Percentiles rank a stretch among this genome's conserved stretches.
These are phyloP conservation scores for Urocyon cinereoargenteus DNA, from an alignment of 2,797 vertebrate species.

Conservation along the genomic window DNA sequence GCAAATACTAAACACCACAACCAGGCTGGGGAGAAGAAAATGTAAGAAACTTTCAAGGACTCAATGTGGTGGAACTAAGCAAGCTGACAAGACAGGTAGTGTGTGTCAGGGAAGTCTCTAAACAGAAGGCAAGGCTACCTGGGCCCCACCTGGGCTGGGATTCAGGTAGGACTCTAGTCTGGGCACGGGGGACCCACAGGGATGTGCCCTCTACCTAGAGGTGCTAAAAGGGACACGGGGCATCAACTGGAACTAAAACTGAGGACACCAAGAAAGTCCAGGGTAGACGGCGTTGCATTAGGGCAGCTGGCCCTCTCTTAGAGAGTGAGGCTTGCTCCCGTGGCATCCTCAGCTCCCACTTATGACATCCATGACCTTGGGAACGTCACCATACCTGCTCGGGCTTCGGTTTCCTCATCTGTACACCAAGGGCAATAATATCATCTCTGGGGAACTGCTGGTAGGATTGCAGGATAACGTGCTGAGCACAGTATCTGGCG, in stretches of 20 bases:
- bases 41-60: not conserved
- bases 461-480: not conserved
- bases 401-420: not conserved
- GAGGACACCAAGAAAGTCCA: not conserved
- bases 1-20: not conserved
- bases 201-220: not conserved
- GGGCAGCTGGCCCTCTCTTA: not conserved
- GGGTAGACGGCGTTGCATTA: not conserved
- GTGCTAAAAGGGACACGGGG: not conserved
- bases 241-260: not conserved
- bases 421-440: not conserved
- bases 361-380: not conserved
- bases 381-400: not conserved
- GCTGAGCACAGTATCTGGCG: not conserved
- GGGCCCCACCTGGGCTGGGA: not conserved
- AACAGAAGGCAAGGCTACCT: not conserved
- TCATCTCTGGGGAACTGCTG: not conserved
- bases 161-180: not conserved
- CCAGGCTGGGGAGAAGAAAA: not conserved
- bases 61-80: not conserved
- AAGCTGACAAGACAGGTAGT: too few species aligned
- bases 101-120: not conserved
- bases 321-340: not conserved
- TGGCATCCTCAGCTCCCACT: not conserved
- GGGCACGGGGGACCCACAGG: not conserved